Conservation (phyloP, 2,888 invertebrate species). For the Rhyacophila evoluta region DNA sequence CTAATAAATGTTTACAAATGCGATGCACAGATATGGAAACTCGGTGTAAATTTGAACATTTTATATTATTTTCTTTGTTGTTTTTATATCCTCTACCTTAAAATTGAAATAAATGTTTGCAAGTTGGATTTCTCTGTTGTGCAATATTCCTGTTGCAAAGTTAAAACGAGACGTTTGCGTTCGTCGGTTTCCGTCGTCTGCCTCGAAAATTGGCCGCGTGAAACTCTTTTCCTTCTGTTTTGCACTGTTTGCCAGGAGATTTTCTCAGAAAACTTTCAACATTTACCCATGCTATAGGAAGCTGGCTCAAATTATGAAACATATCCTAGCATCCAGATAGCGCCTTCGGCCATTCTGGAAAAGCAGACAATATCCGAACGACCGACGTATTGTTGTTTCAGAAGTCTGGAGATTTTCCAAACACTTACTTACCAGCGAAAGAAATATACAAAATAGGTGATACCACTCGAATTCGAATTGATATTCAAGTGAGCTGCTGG, state of each 20-base stretch:
- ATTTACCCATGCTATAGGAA: neutral
- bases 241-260: neutral
- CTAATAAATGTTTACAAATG: too few relatives aligned
- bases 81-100: too few relatives aligned
- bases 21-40: too few relatives aligned
- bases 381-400: neutral
- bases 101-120: neutral
- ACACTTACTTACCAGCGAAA: neutral
- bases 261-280: neutral
- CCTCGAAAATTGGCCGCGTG: neutral
- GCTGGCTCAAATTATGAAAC: neutral
- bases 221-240: neutral
- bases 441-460: neutral
- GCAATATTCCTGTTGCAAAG: neutral
- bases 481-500: neutral
- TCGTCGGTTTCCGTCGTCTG: neutral
- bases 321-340: neutral
- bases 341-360: neutral
- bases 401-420: neutral
- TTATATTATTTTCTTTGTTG: too few relatives aligned
- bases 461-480: constrained; percentile 4
- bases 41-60: too few relatives aligned
- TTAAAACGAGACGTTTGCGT: neutral
- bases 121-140: neutral
- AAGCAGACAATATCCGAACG: neutral